Conservation (phyloP, 2,113 vertebrate genomes). For the Pungitius pungitius region DNA sequence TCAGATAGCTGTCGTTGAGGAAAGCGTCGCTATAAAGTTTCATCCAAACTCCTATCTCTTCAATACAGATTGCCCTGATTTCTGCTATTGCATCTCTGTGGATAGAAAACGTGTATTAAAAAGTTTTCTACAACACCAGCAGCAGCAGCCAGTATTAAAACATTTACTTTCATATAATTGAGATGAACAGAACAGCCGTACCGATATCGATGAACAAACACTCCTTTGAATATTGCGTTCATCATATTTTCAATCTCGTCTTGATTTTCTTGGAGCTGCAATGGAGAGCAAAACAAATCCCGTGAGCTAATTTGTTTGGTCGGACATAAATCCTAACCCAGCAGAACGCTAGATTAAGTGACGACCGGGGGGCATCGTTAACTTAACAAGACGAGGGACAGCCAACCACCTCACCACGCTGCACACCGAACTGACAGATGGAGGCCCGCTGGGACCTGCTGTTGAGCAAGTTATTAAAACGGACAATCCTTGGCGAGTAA, state of each 20-base stretch:
- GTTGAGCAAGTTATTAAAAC: slow-evolving; percentile 63
- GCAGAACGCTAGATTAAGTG: background rate
- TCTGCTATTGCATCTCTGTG: slow-evolving; percentile 97
- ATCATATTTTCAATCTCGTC: slow-evolving; percentile 99
- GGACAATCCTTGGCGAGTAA: slow-evolving; percentile 55
- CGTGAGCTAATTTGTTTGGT: background rate
- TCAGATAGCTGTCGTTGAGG: slow-evolving; percentile 99
- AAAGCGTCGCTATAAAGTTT: slow-evolving; percentile 99
- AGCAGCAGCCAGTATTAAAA: background rate
- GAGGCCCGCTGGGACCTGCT: slow-evolving; percentile 62
- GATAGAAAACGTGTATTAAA: slow-evolving; percentile 8
- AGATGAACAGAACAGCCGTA: slow-evolving; percentile 69
- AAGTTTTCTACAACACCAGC: background rate
- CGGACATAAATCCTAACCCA: slow-evolving; percentile 1
- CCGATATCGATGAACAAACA: slow-evolving; percentile 99
- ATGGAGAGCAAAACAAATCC: slow-evolving; percentile 50
- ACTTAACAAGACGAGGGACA: slow-evolving; percentile 36
- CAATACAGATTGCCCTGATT: slow-evolving; percentile 98
- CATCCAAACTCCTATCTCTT: slow-evolving; percentile 99
- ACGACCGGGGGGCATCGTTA: slow-evolving; percentile 32
- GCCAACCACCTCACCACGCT: slow-evolving; percentile 45
- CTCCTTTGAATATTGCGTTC: slow-evolving; percentile 99
- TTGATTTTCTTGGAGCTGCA: slow-evolving; percentile 99
- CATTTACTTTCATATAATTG: background rate
- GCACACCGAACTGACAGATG: slow-evolving; percentile 67